Percentiles rank a stretch among this genome's conserved stretches.
phyloP scores from a whole-genome alignment of 2,113 vertebrate species.

The Saccopteryx leptura region DNA sequence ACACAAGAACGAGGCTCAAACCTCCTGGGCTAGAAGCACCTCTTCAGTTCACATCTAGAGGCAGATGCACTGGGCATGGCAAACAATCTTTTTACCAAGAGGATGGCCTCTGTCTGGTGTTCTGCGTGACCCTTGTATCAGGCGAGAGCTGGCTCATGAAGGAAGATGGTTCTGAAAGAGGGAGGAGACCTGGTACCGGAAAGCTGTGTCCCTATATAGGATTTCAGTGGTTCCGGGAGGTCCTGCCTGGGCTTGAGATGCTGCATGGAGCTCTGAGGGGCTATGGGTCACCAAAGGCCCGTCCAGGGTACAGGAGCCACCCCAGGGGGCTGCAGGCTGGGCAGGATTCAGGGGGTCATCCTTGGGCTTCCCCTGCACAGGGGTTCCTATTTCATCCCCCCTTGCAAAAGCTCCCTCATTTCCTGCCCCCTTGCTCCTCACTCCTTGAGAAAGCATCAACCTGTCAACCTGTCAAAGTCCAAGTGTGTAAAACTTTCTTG shows the following conservation, averaged over 20 bases:
- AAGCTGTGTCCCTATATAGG: not conserved
- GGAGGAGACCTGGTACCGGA: not conserved
- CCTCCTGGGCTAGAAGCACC: not conserved
- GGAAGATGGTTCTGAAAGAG: not conserved
- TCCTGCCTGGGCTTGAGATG: not conserved
- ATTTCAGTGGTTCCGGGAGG: not conserved
- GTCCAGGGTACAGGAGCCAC: no score
- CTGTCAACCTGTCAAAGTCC: not conserved
- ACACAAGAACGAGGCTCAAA: not conserved
- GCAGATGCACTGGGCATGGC: not conserved
- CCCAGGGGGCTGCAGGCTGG: not conserved
- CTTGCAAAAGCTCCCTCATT: not conserved
- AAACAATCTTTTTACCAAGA: not conserved
- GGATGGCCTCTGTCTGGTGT: not conserved
- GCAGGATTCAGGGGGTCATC: not conserved
- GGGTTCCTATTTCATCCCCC: not conserved
- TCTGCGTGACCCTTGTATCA: not conserved
- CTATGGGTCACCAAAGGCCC: not conserved
- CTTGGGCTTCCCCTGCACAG: not conserved
- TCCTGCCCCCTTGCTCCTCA: not conserved
- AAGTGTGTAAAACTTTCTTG: not conserved
- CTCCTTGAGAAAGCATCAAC: not conserved
- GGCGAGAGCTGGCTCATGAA: not conserved
- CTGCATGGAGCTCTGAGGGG: not conserved
- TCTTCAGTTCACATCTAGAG: not conserved